A percentile compares a stretch with the other conserved stretches of the same genome.
Evolutionary conservation across 1,140 invertebrate species (phyloP).

Genomic region (Nylanderia fulva): DNA sequence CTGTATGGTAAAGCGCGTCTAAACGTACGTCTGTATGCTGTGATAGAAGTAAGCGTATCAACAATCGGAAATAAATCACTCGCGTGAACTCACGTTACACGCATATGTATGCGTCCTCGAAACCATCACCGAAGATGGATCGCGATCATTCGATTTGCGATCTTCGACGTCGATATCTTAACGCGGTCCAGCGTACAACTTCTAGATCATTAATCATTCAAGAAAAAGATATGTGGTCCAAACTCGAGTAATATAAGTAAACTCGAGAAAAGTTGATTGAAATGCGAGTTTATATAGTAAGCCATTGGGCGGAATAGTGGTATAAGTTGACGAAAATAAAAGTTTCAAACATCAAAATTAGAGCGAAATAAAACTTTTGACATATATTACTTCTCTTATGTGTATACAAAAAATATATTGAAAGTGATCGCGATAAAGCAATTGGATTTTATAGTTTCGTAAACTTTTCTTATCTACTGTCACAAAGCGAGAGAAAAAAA

Average conservation of each 20-base stretch:
- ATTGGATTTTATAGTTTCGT: neutral
- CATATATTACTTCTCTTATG: neutral
- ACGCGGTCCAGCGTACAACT: neutral
- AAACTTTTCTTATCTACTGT: neutral
- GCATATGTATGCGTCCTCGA: conserved; percentile 26
- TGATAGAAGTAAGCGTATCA: conserved; percentile 85
- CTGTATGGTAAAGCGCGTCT: conserved; percentile 64
- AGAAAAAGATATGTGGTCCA: neutral
- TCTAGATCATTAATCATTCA: neutral
- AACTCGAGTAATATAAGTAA: neutral
- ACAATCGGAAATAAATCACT: conserved; percentile 79
- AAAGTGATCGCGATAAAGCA: neutral
- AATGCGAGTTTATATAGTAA: neutral
- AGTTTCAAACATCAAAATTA: conserved; percentile 8
- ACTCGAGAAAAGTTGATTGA: conserved; percentile 10
- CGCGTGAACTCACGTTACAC: conserved; percentile 62
- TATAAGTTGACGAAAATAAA: neutral
- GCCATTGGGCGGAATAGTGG: neutral
- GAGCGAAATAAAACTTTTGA: neutral
- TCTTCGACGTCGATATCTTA: conserved; percentile 30
- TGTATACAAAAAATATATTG: neutral
- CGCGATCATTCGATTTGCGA: neutral
- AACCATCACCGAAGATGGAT: neutral
- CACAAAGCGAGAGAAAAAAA: neutral
- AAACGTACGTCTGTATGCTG: conserved; percentile 80